Evolutionary conservation across 2,113 vertebrate species (phyloP).

Genomic region (zebrafish (Danio rerio)): DNA sequence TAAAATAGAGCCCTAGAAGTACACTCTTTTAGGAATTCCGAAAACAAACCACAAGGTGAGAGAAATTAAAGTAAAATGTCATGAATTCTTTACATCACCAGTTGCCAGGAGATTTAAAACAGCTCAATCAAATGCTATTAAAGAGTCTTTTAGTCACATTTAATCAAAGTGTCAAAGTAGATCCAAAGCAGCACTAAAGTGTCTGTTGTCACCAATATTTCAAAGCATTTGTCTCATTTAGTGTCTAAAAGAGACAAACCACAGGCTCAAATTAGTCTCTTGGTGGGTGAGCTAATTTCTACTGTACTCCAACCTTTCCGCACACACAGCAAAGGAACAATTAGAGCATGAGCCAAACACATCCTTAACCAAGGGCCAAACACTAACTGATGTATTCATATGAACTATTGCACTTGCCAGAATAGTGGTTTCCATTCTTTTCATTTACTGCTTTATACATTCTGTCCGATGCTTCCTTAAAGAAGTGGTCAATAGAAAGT

Average conservation of each 20-base stretch:
- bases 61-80: neutral
- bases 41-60: neutral
- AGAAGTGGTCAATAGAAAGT: neutral
- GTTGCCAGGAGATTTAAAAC: neutral
- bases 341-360: neutral
- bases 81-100: neutral
- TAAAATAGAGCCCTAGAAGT: too few relatives aligned
- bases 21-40: neutral
- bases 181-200: neutral
- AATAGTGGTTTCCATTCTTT: neutral
- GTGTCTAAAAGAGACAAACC: constrained; percentile 14
- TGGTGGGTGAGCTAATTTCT: constrained; percentile 26
- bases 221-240: constrained; percentile 12
- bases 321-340: neutral
- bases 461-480: neutral
- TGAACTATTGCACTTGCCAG: neutral
- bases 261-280: constrained; percentile 17
- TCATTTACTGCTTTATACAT: constrained; percentile 3
- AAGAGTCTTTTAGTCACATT: neutral
- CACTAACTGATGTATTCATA: neutral
- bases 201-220: neutral
- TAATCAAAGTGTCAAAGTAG: neutral
- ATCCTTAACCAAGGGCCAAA: constrained; percentile 13
- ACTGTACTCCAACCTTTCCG: neutral
- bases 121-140: neutral